Evolutionary conservation across 2,888 invertebrate genomes (phyloP).

Genomic region (Siphlonurus alternatus): DNA sequence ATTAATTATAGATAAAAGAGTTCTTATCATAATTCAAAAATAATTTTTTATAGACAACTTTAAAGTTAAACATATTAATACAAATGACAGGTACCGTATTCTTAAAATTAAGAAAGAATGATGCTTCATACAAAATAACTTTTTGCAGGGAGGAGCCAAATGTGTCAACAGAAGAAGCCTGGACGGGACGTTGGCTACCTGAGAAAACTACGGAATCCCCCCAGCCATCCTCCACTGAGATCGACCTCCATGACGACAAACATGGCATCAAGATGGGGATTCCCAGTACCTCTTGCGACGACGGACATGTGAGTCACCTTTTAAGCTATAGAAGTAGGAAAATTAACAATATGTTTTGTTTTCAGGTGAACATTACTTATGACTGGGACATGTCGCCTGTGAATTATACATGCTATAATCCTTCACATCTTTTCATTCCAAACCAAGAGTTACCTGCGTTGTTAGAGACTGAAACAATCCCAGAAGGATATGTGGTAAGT

Average conservation of each 20-base stretch:
- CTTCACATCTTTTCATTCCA: constrained; percentile 30
- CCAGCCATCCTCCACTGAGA: constrained; percentile 19
- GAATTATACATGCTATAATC: constrained; percentile 42
- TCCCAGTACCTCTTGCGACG: constrained; percentile 37
- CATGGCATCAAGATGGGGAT: constrained; percentile 32
- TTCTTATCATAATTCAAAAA: too few species aligned
- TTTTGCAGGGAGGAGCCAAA: not conserved
- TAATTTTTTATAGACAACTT: not conserved
- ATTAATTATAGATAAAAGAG: too few species aligned
- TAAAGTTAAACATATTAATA: too few species aligned
- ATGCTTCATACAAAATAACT: too few species aligned
- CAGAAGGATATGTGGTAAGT: constrained; percentile 36
- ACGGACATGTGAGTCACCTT: constrained; percentile 49
- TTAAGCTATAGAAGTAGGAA: constrained; percentile 8
- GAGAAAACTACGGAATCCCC: constrained; percentile 17
- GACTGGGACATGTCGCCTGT: constrained; percentile 41
- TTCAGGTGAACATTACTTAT: constrained; percentile 37
- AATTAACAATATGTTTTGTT: constrained; percentile 14
- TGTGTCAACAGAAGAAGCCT: constrained; percentile 14
- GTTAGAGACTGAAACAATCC: constrained; percentile 35
- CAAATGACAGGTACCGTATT: too few species aligned
- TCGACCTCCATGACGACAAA: constrained; percentile 7
- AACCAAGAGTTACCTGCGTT: constrained; percentile 29
- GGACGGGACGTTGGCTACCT: constrained; percentile 29
- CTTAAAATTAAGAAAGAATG: too few species aligned